Base-by-base conservation (phyloP, 2,797 vertebrate genomes). In the Galago senegalensis region DNA sequence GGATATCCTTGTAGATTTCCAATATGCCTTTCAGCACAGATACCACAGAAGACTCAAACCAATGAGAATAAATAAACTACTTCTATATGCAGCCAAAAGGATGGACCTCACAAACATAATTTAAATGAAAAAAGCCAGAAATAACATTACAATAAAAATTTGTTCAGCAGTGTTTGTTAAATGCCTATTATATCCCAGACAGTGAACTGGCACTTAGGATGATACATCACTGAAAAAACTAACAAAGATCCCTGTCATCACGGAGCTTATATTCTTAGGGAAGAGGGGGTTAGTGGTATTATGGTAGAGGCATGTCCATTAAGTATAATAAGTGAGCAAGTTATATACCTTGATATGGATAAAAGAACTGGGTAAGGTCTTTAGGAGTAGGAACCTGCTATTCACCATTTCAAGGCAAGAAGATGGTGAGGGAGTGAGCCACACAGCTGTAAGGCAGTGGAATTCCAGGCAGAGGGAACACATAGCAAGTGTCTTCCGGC, bases 71-170 rank as follows among this genome's bases (percentile, higher is more conserved):
- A n/a, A 40, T 1, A 3, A 49, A 61, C 31, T 18, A 21, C 1
- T 29, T 70, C 58, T 34, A 2, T 3, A 3, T 0, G 43, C 21
- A 58, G 29, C 18, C 13, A 37, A 0, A 12, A 0, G 29, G 53
- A 69, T 2, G 7, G 73, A 37, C 40, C 40, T 60, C 92, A 61
- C 53, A 60, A 56, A 40, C 12, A n/a, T 4, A 76, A n/a, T 31
- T 13, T 46, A 53, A 53, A 12, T 53, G 14, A 53, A 53, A 49
- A 7, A 2, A 49, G 76, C 14, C 67, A 84, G 43, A 65, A 65
- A 31, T 10, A n/a, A 53, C 49, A 53, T 16, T 16, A 53, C 16
- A 53, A 53, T 53, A 53, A 53, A 53, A 53, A 53, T 58, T 73
- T 40, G 67, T 25, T 89, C 75, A 63, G 34, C 14, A 56, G n/a